Conservation (phyloP, 2,888 invertebrate genomes). For the Archaeoteleia sp. region DNA sequence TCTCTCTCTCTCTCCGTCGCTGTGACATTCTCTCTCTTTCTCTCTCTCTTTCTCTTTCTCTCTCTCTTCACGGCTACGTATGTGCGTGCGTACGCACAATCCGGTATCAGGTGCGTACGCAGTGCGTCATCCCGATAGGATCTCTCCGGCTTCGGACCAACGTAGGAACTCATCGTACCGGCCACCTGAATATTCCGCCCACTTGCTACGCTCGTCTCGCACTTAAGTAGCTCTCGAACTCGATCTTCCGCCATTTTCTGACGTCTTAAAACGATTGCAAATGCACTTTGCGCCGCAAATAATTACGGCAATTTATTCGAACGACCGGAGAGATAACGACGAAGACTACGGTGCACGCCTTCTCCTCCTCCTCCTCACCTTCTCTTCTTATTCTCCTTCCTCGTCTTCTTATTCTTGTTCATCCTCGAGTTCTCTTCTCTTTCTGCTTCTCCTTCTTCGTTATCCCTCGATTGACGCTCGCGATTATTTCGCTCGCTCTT, state of each 20-base stretch:
- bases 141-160: slow-evolving; percentile 56
- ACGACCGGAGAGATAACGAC: slow-evolving; percentile 55
- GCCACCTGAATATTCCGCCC: slow-evolving; percentile 68
- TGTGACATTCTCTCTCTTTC: slow-evolving; percentile 47
- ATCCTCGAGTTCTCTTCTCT: background rate
- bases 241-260: slow-evolving; percentile 56
- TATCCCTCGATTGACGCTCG: slow-evolving; percentile 49
- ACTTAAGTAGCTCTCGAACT: slow-evolving; percentile 53
- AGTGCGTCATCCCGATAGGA: slow-evolving; percentile 73
- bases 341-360: slow-evolving; percentile 47
- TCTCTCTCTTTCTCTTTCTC: background rate
- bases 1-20: slow-evolving; percentile 51
- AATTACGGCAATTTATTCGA: slow-evolving; percentile 56
- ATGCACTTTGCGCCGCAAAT: slow-evolving; percentile 55
- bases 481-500: slow-evolving; percentile 51
- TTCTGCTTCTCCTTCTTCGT: slow-evolving; percentile 31
- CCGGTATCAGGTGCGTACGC: slow-evolving; percentile 72
- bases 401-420: slow-evolving; percentile 11
- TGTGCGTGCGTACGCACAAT: slow-evolving; percentile 56
- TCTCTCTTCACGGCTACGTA: slow-evolving; percentile 22
- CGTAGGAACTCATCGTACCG: slow-evolving; percentile 50
- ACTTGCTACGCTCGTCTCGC: slow-evolving; percentile 58
- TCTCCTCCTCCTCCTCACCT: slow-evolving; percentile 21
- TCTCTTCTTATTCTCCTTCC: slow-evolving; percentile 1
- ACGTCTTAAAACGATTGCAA: slow-evolving; percentile 55